A percentile compares a stretch with the other conserved stretches of the same genome.
Evolutionary conservation across 2,797 vertebrate species (phyloP).

Genomic region (Zalophus californianus): DNA sequence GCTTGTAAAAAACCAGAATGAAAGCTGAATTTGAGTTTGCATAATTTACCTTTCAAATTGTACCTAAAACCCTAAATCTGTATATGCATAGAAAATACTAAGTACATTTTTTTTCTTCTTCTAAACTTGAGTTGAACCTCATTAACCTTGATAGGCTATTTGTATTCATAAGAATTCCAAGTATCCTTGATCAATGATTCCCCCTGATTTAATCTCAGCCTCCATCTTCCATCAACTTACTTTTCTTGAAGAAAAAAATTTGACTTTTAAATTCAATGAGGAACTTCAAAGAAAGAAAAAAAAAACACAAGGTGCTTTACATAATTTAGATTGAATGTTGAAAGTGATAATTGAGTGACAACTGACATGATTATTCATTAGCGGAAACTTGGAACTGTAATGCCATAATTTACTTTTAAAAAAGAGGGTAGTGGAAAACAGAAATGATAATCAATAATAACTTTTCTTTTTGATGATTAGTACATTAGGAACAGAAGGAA

Average conservation of each 20-base stretch:
- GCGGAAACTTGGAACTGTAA: constrained; percentile 32
- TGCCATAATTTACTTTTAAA: constrained; percentile 12
- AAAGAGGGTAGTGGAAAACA: neutral
- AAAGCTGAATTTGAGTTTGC: constrained; percentile 68
- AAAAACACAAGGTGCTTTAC: constrained; percentile 34
- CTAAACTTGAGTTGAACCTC: constrained; percentile 79
- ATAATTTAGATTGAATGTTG: constrained; percentile 74
- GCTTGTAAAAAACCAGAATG: constrained; percentile 44
- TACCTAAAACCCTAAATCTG: constrained; percentile 71
- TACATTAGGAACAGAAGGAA: neutral
- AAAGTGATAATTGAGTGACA: constrained; percentile 72
- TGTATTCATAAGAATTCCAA: constrained; percentile 82
- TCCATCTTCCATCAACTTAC: constrained; percentile 76
- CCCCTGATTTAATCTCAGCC: constrained; percentile 78
- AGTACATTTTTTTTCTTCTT: constrained; percentile 69
- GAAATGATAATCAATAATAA: neutral
- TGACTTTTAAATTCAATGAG: constrained; percentile 81
- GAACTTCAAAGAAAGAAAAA: constrained; percentile 71
- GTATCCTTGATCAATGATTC: constrained; percentile 75
- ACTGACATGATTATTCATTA: constrained; percentile 65
- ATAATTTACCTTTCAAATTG: constrained; percentile 77
- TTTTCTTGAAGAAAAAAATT: constrained; percentile 75
- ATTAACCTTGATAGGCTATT: constrained; percentile 85
- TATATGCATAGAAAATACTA: constrained; percentile 70
- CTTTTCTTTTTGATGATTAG: constrained; percentile 2